A percentile compares a stretch with the other conserved stretches of the same genome.
Conservation (phyloP, 2,888 invertebrate species). For the Saturnia pavonia region DNA sequence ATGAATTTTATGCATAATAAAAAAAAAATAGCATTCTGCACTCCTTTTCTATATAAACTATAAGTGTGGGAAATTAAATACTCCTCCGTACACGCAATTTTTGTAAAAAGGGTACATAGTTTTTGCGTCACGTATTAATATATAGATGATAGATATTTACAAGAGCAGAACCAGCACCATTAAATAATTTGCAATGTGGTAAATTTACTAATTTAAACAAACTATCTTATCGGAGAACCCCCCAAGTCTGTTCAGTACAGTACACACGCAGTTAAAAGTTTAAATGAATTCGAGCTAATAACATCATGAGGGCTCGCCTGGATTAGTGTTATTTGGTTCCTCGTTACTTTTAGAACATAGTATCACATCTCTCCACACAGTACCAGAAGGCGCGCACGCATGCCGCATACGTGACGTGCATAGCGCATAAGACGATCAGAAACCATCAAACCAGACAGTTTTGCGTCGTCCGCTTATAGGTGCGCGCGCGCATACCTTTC, state of each 20-base stretch:
- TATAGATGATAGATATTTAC: too few species aligned
- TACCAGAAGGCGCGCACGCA: conserved; percentile 37
- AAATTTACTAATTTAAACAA: too few species aligned
- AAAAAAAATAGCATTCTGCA: too few species aligned
- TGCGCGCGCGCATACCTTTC: conserved; percentile 53
- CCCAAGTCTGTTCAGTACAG: not conserved
- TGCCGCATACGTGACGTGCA: conserved; percentile 37
- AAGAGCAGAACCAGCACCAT: too few species aligned
- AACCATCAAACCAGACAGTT: conserved; percentile 42
- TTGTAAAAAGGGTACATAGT: too few species aligned
- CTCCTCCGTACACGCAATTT: too few species aligned
- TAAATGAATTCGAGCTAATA: not conserved
- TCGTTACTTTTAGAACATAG: conserved; percentile 37
- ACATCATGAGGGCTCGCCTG: not conserved
- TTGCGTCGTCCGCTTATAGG: conserved; percentile 39
- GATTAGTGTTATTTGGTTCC: conserved; percentile 24
- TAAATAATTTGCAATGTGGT: too few species aligned
- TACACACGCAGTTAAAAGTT: not conserved
- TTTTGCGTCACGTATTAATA: too few species aligned
- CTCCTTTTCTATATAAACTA: too few species aligned
- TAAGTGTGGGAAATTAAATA: too few species aligned
- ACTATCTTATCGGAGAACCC: not conserved
- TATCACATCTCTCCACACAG: not conserved
- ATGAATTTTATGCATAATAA: too few species aligned
- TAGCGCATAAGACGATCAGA: conserved; percentile 29